A percentile compares a stretch with the other conserved stretches of the same genome.
Conservation (phyloP, 2,888 invertebrate species). For the Nasonia oneida region DNA sequence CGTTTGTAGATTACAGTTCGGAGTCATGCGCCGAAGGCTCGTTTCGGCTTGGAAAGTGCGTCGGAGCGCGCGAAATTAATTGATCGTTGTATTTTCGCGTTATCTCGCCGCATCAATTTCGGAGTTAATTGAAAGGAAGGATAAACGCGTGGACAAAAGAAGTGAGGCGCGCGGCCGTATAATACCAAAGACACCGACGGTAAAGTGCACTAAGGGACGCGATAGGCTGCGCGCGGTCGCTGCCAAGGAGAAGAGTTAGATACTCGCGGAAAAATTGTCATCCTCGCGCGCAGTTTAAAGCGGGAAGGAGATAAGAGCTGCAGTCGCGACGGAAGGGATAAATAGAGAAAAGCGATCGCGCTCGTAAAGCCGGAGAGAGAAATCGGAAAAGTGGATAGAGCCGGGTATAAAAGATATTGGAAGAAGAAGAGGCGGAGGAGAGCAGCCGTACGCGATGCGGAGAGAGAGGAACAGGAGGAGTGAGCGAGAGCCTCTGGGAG, state of each 20-base stretch:
- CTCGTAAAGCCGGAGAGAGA: constrained; percentile 31
- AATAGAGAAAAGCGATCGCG: constrained; percentile 47
- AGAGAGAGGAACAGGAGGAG: constrained; percentile 25
- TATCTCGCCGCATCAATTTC: not conserved
- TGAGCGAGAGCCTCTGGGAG: not conserved
- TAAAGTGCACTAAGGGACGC: not conserved
- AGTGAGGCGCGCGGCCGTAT: constrained; percentile 30
- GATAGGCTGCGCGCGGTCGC: not conserved
- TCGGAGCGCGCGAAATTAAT: not conserved
- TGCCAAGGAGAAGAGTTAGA: not conserved
- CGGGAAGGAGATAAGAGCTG: constrained; percentile 46
- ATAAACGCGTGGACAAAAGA: constrained; percentile 16
- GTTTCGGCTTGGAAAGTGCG: not conserved
- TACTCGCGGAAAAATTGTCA: not conserved
- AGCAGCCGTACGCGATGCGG: constrained; percentile 26
- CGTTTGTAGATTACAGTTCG: not conserved
- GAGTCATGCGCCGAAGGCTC: not conserved
- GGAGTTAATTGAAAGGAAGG: not conserved
- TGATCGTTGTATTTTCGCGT: not conserved
- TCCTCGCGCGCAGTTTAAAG: not conserved
- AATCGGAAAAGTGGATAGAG: constrained; percentile 43
- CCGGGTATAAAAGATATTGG: constrained; percentile 44
- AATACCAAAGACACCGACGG: not conserved
- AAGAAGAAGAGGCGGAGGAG: not conserved
- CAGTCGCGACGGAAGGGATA: constrained; percentile 44